Evolutionary conservation across 2,888 invertebrate species (phyloP).

Genomic region (Lasius fuliginosus): DNA sequence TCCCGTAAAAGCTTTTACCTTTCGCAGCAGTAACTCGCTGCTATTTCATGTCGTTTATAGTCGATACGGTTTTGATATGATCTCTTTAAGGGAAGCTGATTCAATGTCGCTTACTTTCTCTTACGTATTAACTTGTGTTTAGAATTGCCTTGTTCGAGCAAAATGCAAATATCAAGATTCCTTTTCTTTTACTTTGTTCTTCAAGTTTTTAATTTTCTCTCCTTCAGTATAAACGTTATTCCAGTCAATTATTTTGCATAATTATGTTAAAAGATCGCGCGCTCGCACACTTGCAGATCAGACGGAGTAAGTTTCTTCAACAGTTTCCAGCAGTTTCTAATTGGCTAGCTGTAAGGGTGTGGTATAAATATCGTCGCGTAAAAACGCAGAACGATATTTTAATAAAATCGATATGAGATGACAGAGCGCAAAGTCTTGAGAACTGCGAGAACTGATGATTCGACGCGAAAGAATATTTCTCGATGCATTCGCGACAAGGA

Average conservation of each 20-base stretch:
- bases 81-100: constrained; percentile 14
- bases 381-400: neutral
- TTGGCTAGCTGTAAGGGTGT: neutral
- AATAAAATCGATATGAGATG: neutral
- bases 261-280: constrained; percentile 16
- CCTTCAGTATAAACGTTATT: neutral
- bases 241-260: constrained; percentile 7
- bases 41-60: constrained; percentile 46
- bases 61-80: constrained; percentile 34
- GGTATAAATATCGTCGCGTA: neutral
- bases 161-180: neutral
- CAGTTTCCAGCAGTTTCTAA: neutral
- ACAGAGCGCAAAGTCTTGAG: neutral
- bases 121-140: neutral
- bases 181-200: neutral
- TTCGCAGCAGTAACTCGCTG: constrained; percentile 34
- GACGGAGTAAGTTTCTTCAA: constrained; percentile 11
- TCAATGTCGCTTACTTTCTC: constrained; percentile 23
- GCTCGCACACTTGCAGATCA: neutral
- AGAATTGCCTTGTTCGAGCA: neutral
- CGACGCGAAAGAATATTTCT: neutral
- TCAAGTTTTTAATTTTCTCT: constrained; percentile 22
- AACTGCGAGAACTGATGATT: neutral
- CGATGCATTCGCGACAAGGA: constrained; percentile 37
- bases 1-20: constrained; percentile 59